A percentile compares a stretch with the other conserved stretches of the same genome.
These are phyloP conservation scores for Phylloscopus whistleri DNA, from an alignment of 2,113 vertebrate genomes.

Conservation along the genomic window DNA sequence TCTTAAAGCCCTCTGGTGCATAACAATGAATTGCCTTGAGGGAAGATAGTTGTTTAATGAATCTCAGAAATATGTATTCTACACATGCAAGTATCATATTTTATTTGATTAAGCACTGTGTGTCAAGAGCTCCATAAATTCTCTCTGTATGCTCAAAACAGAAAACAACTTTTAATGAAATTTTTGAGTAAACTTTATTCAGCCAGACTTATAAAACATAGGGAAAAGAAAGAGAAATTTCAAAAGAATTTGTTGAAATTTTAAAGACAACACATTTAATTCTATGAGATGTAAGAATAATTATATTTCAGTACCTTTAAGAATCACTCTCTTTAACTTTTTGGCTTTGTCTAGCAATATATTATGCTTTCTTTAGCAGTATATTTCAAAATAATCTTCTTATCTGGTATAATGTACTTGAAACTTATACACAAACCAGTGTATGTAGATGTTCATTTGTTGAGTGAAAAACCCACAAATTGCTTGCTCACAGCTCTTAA, in stretches of 20 bases:
- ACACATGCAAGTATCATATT: background rate
- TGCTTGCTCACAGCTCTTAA: slow-evolving; percentile 55
- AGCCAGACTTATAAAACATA: background rate
- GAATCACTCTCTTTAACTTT: background rate
- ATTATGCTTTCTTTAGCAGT: slow-evolving; percentile 19
- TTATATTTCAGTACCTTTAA: background rate
- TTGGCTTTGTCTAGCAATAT: background rate
- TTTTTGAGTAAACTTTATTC: background rate
- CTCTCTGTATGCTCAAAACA: background rate
- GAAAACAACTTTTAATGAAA: background rate
- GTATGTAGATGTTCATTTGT: slow-evolving; percentile 6
- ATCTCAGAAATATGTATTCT: slow-evolving; percentile 45
- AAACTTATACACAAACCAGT: background rate
- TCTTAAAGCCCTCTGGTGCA: slow-evolving; percentile 43
- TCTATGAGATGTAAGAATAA: background rate
- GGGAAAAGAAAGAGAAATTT: background rate
- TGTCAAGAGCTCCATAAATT: background rate
- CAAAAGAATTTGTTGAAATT: background rate
- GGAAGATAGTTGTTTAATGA: slow-evolving; percentile 49
- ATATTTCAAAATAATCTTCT: slow-evolving; percentile 46
- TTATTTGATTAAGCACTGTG: slow-evolving; percentile 1
- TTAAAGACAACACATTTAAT: background rate
- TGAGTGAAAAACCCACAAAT: slow-evolving; percentile 35
- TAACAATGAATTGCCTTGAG: slow-evolving; percentile 54
- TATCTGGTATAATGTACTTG: background rate